Evolutionary conservation across 2,888 invertebrate species (phyloP), one percentile per base, ranked within the genome.

Genomic region (Hydrotaea cyrtoneurina): DNA sequence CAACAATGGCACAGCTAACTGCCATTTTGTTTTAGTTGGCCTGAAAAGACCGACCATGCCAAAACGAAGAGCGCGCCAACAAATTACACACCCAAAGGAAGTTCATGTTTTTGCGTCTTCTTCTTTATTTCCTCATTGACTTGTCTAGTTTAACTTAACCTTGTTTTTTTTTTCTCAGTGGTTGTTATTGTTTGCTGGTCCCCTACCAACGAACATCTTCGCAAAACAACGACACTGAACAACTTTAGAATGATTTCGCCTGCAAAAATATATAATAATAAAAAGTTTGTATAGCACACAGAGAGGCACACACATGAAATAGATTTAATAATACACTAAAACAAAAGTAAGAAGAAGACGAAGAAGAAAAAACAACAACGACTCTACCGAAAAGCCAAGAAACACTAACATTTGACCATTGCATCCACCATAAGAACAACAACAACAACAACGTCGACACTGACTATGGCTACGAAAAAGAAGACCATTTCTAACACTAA

Each of bases 401-500:
- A 53, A 31, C 26, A 57, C 77, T 55, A 55, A 53, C 50, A 43
- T 26, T 59, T 69, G 69, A 69, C 69, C 46, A 69, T 39, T 39
- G 15, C 39, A 39, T 66, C 43, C 31, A 31, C 2, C 31, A 31
- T 4, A 31, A 26, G 71, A 71, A 46, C 26, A 15, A 21, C 31
- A 23, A 36, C n/a, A n/a, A 13, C 69, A 43, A 53, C 55, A 5
- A 69, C 3, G 8, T 8, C 23, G 43, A 69, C 43, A 11, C 4
- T 5, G 26, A 26, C 19, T 17, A 57, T 5, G 57, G 11, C 43
- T 13, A 66, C 17, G 19, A 43, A 69, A 69, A 69, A 46, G 23
- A 66, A 46, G 43, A 69, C 69, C 17, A 69, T 46, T 69, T 83
- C 80, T 71, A 80, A 76, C 83, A 80, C 74, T 80, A 83, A 80